Percentiles rank a stretch among this genome's conserved stretches.
These are phyloP conservation scores for Mus spretus DNA, from an alignment of 2,797 vertebrate genomes.

Conservation along the genomic window DNA sequence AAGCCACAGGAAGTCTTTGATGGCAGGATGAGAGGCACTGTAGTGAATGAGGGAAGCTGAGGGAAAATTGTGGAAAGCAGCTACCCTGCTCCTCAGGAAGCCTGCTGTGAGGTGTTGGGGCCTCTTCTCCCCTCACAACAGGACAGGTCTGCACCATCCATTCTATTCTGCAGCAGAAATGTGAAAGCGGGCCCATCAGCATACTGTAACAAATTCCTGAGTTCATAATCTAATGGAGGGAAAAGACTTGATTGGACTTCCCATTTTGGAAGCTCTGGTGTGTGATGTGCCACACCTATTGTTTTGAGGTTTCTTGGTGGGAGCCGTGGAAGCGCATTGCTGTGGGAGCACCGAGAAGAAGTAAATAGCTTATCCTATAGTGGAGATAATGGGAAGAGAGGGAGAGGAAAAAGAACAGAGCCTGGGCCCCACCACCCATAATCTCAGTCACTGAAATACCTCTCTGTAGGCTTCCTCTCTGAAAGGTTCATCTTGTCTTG, in stretches of 20 bases:
- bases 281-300: neutral
- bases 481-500: neutral
- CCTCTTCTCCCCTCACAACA: neutral
- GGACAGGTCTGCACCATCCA: neutral
- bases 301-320: neutral
- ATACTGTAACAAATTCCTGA: neutral
- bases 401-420: no score
- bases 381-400: neutral
- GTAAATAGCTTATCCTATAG: neutral
- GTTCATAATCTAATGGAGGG: neutral
- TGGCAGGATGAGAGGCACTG: neutral
- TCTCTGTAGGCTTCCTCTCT: neutral
- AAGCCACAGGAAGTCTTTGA: neutral
- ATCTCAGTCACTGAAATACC: neutral
- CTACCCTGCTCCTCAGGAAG: neutral
- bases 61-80: neutral
- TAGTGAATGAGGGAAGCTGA: neutral
- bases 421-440: neutral
- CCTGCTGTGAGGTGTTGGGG: neutral
- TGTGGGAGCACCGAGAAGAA: no score
- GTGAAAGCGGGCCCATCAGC: neutral
- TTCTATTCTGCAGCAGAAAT: neutral
- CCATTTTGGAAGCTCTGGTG: neutral
- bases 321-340: neutral
- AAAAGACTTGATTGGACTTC: neutral